These are phyloP conservation scores for Prinia subflava DNA, from an alignment of 2,113 vertebrate species.

Conservation along the genomic window DNA sequence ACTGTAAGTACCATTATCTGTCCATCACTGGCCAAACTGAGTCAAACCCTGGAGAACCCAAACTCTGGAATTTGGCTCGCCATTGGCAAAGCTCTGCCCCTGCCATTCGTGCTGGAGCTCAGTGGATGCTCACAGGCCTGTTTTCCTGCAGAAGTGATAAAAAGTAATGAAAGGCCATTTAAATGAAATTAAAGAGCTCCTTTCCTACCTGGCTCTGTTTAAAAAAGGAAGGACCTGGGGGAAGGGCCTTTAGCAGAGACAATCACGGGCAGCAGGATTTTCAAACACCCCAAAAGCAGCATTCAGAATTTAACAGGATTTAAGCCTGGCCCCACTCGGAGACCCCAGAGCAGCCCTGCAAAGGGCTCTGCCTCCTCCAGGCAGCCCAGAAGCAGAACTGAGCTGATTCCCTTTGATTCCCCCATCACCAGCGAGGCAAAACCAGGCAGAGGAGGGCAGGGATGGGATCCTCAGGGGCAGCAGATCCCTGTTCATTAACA, in stretches of 20 bases:
- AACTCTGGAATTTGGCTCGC: background rate
- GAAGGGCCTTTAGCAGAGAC: background rate
- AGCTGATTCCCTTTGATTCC: background rate
- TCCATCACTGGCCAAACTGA: background rate
- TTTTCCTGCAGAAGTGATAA: background rate
- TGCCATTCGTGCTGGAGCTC: background rate
- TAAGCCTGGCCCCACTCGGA: accelerated
- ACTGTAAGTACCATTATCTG: background rate
- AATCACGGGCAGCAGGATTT: accelerated
- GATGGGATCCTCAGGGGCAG: background rate
- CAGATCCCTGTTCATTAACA: background rate
- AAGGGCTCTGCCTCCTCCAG: background rate
- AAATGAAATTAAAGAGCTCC: background rate
- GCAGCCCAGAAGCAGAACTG: background rate
- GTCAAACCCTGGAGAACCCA: background rate
- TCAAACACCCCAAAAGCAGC: accelerated
- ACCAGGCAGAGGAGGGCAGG: background rate
- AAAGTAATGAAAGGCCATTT: background rate
- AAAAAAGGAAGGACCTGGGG: background rate
- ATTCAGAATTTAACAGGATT: background rate
- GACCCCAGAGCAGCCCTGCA: background rate
- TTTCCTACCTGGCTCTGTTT: background rate
- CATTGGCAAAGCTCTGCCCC: background rate
- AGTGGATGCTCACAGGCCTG: accelerated
- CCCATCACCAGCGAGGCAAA: background rate